Evolutionary conservation across 2,888 invertebrate genomes (phyloP).

Genomic region (Loripinus fragilis): DNA sequence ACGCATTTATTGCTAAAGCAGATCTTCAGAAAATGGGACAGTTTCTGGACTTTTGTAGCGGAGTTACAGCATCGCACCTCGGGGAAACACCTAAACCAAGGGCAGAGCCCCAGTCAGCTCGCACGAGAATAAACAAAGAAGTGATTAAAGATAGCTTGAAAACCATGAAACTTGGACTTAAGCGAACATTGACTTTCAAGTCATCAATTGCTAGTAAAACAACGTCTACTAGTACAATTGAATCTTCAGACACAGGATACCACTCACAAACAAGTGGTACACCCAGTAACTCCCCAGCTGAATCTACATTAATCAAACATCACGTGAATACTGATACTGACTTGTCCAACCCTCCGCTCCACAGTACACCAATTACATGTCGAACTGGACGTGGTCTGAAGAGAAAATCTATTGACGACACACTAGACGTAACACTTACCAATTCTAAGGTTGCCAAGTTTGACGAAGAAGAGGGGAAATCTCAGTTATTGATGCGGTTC

Average conservation of each 20-base stretch:
- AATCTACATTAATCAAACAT: background rate
- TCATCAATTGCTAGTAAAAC: constrained; percentile 4
- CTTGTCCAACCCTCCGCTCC: constrained; percentile 20
- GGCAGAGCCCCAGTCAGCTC: background rate
- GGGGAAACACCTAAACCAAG: background rate
- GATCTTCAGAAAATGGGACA: constrained; percentile 42
- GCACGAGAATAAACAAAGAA: background rate
- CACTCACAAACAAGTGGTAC: constrained; percentile 8
- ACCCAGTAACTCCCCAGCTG: background rate
- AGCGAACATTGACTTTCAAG: constrained; percentile 28
- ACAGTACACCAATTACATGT: constrained; percentile 46
- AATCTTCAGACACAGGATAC: constrained; percentile 43
- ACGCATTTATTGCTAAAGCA: constrained; percentile 42
- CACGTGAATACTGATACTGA: constrained; percentile 10
- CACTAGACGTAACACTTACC: constrained; percentile 20
- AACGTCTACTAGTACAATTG: constrained; percentile 21
- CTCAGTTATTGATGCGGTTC: constrained; percentile 42
- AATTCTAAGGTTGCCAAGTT: constrained; percentile 7
- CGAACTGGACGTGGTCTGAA: constrained; percentile 1
- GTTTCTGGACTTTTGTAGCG: constrained; percentile 41
- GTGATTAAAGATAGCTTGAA: constrained; percentile 21
- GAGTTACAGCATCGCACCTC: constrained; percentile 23
- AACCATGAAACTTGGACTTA: constrained; percentile 41
- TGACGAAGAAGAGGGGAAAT: constrained; percentile 41
- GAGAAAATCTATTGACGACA: constrained; percentile 15